These are phyloP conservation scores for Dysdera silvatica DNA, from an alignment of 1,140 invertebrate genomes.

Conservation along the genomic window DNA sequence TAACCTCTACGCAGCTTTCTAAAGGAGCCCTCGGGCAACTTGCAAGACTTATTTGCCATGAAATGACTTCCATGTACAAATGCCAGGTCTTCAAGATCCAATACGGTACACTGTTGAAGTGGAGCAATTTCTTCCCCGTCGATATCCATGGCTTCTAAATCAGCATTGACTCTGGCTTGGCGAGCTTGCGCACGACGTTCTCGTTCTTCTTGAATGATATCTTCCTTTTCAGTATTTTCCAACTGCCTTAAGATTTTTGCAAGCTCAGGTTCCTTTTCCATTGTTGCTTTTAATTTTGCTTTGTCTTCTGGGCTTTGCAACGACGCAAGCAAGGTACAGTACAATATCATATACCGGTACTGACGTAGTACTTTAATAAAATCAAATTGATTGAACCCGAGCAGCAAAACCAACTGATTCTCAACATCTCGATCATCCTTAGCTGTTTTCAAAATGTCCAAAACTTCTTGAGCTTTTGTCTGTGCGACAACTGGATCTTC, in stretches of 20 bases:
- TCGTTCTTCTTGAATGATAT: constrained; percentile 47
- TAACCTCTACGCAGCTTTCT: constrained; percentile 92
- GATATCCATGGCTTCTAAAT: constrained; percentile 54
- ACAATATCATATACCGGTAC: constrained; percentile 89
- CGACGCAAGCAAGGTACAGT: constrained; percentile 92
- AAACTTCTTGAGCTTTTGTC: constrained; percentile 84
- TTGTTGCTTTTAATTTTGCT: constrained; percentile 76
- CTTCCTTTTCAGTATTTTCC: constrained; percentile 75
- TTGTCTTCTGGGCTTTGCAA: constrained; percentile 88
- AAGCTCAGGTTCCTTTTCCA: constrained; percentile 72
- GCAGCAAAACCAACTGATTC: constrained; percentile 84
- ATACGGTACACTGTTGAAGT: constrained; percentile 47
- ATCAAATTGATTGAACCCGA: constrained; percentile 90
- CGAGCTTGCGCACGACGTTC: constrained; percentile 42
- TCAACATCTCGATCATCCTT: constrained; percentile 92
- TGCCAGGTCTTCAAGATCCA: constrained; percentile 92
- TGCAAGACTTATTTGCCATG: constrained; percentile 97
- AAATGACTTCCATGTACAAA: constrained; percentile 95
- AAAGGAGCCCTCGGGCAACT: constrained; percentile 93
- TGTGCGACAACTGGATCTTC: constrained; percentile 90
- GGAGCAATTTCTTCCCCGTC: constrained; percentile 50
- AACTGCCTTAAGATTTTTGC: constrained; percentile 77
- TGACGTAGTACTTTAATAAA: constrained; percentile 93
- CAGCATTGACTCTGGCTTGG: constrained; percentile 44
- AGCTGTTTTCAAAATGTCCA: constrained; percentile 77